These are phyloP conservation scores for Apus apus DNA, from an alignment of 2,113 vertebrate genomes.

Conservation along the genomic window DNA sequence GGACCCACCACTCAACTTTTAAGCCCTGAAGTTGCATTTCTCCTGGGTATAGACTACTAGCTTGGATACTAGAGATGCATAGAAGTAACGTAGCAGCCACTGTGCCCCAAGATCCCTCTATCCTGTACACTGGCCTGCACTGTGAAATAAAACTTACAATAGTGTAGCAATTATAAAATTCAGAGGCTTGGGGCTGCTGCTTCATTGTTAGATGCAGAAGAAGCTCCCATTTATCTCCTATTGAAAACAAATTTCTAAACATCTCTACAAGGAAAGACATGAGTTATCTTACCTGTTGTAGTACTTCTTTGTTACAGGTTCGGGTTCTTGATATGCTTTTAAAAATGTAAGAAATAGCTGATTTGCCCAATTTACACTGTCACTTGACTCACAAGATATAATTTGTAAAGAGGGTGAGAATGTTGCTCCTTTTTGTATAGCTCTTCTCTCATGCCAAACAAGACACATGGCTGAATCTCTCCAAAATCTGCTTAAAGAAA, in stretches of 20 bases:
- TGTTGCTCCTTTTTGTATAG: background rate
- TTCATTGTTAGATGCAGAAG: background rate
- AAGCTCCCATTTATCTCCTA: background rate
- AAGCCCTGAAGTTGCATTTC: background rate
- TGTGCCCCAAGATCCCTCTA: background rate
- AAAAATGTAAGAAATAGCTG: background rate
- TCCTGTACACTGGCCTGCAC: background rate
- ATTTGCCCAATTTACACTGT: background rate
- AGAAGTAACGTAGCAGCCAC: background rate
- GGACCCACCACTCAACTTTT: background rate
- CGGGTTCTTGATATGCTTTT: background rate
- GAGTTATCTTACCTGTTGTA: background rate
- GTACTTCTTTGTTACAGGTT: background rate
- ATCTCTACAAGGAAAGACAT: background rate
- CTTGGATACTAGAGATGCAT: rapidly evolving
- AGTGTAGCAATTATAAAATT: background rate
- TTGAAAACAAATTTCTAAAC: background rate
- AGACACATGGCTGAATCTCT: background rate
- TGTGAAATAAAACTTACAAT: background rate
- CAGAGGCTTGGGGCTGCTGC: background rate
- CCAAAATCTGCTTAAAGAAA: background rate
- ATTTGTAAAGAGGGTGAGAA: background rate
- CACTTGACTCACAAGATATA: background rate
- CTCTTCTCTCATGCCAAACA: background rate
- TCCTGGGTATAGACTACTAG: background rate